Percentiles rank a stretch among this genome's conserved stretches.
Evolutionary conservation across 2,888 invertebrate genomes (phyloP).

Genomic region (Drosophila conformis): DNA sequence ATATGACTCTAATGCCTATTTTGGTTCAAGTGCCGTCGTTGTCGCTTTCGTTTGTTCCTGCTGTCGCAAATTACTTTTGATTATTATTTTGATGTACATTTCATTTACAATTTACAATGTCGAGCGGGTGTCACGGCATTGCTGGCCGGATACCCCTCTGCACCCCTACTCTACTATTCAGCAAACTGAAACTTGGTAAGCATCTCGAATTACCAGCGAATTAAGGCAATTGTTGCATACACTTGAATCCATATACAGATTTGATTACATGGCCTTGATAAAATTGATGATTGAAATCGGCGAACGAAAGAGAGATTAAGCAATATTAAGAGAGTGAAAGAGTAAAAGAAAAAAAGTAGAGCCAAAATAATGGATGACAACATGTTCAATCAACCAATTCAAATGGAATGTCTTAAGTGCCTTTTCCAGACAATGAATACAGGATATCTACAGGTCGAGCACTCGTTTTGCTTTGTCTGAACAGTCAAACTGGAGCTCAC

Average conservation of each 20-base stretch:
- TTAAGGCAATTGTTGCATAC: conserved; percentile 59
- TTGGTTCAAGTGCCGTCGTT: conserved; percentile 48
- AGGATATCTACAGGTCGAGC: background rate
- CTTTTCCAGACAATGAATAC: background rate
- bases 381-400: background rate
- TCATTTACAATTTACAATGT: conserved; percentile 46
- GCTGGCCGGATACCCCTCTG: background rate
- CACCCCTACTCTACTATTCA: background rate
- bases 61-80: conserved; percentile 73
- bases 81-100: conserved; percentile 77
- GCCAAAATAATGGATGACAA: conserved; percentile 1
- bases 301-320: background rate
- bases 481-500: conserved; percentile 19
- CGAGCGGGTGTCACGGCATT: conserved; percentile 19
- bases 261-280: conserved; percentile 63
- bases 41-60: conserved; percentile 24
- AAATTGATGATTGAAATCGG: conserved; percentile 37
- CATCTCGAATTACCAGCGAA: conserved; percentile 67
- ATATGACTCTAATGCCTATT: conserved; percentile 40
- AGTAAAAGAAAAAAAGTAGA: conserved; percentile 1
- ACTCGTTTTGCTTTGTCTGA: background rate
- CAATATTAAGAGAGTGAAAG: background rate
- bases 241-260: conserved; percentile 59
- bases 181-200: conserved; percentile 56
- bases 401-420: background rate